A percentile compares a stretch with the other conserved stretches of the same genome.
Conservation (phyloP, 2,113 vertebrate genomes). For the Acinonyx jubatus region DNA sequence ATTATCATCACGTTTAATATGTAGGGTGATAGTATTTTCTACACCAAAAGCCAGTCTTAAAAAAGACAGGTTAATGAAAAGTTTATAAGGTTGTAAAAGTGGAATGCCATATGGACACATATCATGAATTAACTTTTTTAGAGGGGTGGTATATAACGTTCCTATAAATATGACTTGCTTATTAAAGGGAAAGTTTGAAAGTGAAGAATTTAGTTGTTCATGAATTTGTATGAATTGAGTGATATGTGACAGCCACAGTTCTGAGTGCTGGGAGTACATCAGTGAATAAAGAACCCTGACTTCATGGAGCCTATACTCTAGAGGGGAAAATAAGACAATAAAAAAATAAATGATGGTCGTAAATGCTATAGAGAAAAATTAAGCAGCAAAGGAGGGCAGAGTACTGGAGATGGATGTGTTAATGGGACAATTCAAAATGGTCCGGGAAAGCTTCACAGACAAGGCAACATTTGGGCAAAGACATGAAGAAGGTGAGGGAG, state of each 20-base stretch:
- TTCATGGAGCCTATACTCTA: neutral
- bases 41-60: neutral
- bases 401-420: neutral
- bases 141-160: neutral
- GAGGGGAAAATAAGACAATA: neutral
- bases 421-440: neutral
- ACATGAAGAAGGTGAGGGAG: neutral
- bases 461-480: neutral
- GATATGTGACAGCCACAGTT: neutral
- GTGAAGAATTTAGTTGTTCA: neutral
- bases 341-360: neutral
- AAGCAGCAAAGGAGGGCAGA: neutral
- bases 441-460: neutral
- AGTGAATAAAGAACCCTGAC: neutral
- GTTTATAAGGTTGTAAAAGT: neutral
- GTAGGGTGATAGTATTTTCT: neutral
- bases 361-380: neutral
- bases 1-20: neutral
- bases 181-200: neutral
- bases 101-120: neutral
- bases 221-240: neutral
- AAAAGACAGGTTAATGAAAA: neutral
- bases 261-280: neutral
- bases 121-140: neutral
- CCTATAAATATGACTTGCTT: neutral